Percentiles rank a stretch among this genome's conserved stretches.
Conservation (phyloP, 2,113 vertebrate species). For the Formicarius rufipectus region DNA sequence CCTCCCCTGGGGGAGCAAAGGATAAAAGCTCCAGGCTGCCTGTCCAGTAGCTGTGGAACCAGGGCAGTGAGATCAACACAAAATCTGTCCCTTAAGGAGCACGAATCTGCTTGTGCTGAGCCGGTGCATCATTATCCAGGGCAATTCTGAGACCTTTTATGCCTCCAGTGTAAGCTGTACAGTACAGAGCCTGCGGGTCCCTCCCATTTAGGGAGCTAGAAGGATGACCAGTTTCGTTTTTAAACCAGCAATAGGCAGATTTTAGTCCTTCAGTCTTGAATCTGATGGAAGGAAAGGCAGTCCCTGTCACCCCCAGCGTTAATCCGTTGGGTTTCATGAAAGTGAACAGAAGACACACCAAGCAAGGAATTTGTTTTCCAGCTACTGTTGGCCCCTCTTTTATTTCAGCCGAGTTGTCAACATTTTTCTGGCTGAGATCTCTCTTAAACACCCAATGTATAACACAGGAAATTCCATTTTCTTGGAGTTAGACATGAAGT, state of each 20-base stretch:
- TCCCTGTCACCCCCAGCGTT: background rate
- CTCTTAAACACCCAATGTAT: background rate
- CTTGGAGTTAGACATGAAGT: background rate
- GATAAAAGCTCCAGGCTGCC: background rate
- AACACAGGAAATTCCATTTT: background rate
- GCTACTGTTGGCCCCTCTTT: background rate
- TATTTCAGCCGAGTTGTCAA: background rate
- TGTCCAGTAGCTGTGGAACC: background rate
- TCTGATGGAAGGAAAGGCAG: background rate
- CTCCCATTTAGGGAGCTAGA: accelerated
- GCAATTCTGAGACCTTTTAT: background rate
- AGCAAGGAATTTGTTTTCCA: background rate
- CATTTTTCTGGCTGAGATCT: background rate
- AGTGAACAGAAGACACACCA: background rate
- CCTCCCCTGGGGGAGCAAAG: background rate
- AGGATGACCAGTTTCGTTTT: background rate
- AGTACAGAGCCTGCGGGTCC: background rate
- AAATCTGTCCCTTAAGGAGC: background rate
- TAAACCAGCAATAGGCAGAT: background rate
- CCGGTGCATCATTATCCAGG: background rate
- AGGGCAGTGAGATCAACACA: background rate
- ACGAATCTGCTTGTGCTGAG: background rate
- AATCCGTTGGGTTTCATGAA: background rate
- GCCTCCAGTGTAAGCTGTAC: background rate
- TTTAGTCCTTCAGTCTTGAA: background rate